These are phyloP conservation scores for Capreolus pygargus DNA, from an alignment of 2,113 vertebrate genomes.

Conservation along the genomic window DNA sequence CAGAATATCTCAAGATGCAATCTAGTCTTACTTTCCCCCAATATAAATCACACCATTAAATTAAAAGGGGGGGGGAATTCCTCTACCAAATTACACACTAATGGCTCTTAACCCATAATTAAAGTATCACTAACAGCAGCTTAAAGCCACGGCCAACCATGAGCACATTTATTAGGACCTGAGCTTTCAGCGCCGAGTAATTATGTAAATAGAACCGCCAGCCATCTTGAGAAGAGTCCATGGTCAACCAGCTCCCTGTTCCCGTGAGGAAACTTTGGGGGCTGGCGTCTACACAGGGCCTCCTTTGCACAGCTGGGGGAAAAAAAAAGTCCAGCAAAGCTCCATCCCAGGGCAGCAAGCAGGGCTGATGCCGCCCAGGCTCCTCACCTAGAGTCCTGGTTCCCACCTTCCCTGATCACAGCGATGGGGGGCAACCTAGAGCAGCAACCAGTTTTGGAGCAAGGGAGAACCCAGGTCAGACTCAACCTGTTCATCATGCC, in stretches of 20 bases:
- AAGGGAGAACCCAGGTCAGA: not conserved
- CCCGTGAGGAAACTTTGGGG: not conserved
- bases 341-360: not conserved
- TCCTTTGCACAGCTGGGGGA: not conserved
- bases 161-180: conserved; percentile 45
- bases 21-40: conserved; percentile 14
- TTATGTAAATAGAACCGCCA: not conserved
- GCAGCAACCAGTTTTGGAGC: not conserved
- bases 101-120: conserved; percentile 53
- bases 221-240: not conserved
- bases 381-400: not conserved
- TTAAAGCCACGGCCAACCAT: not conserved
- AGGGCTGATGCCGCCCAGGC: not conserved
- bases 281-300: not conserved
- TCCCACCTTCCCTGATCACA: not conserved
- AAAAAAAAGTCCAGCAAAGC: not conserved
- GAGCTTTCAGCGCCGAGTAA: conserved; percentile 41
- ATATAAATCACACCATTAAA: conserved; percentile 39
- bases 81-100: conserved; percentile 42
- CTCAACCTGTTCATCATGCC: accelerated
- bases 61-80: conserved; percentile 39
- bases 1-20: not conserved
- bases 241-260: not conserved
- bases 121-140: not conserved
- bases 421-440: too few species aligned